These are phyloP conservation scores for Brachyalestes nurse DNA, from an alignment of 2,797 vertebrate genomes.

Conservation along the genomic window DNA sequence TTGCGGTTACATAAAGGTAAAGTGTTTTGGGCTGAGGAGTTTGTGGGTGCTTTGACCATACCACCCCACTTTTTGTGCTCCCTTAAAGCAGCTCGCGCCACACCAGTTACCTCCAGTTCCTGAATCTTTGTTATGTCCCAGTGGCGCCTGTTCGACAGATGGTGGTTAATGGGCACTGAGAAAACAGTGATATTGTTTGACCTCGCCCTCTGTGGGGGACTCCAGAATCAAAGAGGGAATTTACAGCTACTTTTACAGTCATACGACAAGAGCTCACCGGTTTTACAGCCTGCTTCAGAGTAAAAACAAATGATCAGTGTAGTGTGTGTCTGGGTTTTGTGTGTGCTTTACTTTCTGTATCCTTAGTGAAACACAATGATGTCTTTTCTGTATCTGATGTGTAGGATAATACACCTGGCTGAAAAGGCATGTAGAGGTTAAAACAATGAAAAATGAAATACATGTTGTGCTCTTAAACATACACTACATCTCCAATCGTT, in stretches of 20 bases:
- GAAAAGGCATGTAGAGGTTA: background rate
- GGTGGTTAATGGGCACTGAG: background rate
- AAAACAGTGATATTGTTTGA: background rate
- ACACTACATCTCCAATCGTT: too few species aligned
- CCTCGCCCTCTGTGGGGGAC: background rate
- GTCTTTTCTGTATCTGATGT: background rate
- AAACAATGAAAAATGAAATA: background rate
- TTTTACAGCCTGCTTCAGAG: constrained; percentile 2
- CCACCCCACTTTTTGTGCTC: background rate
- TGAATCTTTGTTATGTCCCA: background rate
- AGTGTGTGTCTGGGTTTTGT: background rate
- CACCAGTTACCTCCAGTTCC: background rate
- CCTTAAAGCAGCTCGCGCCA: background rate
- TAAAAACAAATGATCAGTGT: background rate
- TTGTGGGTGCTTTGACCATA: background rate
- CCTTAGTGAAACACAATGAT: background rate
- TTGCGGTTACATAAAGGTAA: background rate
- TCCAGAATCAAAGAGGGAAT: background rate
- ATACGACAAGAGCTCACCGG: background rate
- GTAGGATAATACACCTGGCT: background rate
- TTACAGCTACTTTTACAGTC: background rate
- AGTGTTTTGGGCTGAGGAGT: background rate
- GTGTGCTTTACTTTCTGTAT: constrained; percentile 4
- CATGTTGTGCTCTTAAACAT: too few species aligned
- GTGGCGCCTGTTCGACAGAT: background rate